A percentile compares a stretch with the other conserved stretches of the same genome.
Evolutionary conservation across 2,113 vertebrate genomes (phyloP).

Genomic region (Sciurus niger): DNA sequence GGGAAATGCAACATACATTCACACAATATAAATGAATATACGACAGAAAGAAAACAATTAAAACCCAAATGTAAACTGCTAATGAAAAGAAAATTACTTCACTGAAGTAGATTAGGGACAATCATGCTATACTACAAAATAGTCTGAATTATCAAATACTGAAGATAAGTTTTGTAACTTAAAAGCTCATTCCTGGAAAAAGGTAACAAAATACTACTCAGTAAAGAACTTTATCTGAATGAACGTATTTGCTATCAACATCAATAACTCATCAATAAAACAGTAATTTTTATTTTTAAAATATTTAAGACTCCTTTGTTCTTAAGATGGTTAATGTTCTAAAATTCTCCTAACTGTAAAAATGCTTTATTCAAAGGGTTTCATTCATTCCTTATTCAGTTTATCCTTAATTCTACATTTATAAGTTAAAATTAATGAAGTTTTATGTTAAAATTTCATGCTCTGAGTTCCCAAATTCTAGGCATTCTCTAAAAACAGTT

Average conservation of each 20-base stretch:
- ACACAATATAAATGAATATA: constrained; percentile 9
- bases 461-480: background rate
- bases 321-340: background rate
- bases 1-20: background rate
- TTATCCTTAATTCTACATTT: constrained; percentile 31
- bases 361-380: constrained; percentile 5
- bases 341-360: constrained; percentile 32
- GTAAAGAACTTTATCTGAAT: constrained; percentile 23
- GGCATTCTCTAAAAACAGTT: constrained; percentile 37
- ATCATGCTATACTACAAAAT: background rate
- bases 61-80: background rate
- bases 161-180: constrained; percentile 29
- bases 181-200: background rate
- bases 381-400: constrained; percentile 21
- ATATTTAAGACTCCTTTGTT: constrained; percentile 52
- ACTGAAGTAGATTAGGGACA: background rate
- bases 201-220: background rate
- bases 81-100: constrained; percentile 57
- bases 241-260: background rate
- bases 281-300: background rate
- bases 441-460: constrained; percentile 49
- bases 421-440: constrained; percentile 24
- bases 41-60: background rate
- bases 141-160: background rate
- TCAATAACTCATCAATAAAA: constrained; percentile 1